A percentile compares a stretch with the other conserved stretches of the same genome.
phyloP scores from a whole-genome alignment of 2,888 invertebrate species.

The Ypsolopha scabrella region DNA sequence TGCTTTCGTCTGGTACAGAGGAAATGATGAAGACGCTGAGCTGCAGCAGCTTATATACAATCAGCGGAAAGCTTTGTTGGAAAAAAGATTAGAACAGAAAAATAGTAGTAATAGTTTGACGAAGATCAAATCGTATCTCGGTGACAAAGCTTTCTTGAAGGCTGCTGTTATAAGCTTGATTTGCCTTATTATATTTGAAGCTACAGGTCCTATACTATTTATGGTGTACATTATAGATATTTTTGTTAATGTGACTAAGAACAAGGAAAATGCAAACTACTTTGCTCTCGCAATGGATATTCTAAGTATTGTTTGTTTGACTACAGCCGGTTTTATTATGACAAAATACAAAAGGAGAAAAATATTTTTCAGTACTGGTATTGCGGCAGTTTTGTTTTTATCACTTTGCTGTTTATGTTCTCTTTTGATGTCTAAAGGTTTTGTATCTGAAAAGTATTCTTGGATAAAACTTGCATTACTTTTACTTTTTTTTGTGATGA shows the following conservation, averaged over 20 bases:
- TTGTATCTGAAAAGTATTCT: background rate
- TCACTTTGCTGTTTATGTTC: background rate
- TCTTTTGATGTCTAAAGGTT: background rate
- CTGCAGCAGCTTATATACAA: background rate
- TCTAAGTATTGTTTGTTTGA: background rate
- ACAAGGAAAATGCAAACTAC: too few species aligned
- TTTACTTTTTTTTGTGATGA: background rate
- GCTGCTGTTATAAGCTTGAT: background rate
- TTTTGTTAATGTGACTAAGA: too few species aligned
- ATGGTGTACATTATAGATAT: background rate
- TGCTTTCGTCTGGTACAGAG: background rate
- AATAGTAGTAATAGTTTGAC: background rate
- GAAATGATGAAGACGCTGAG: background rate
- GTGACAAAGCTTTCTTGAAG: background rate
- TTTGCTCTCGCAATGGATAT: too few species aligned
- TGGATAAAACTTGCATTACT: background rate
- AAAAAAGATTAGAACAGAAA: background rate
- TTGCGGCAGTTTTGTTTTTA: background rate
- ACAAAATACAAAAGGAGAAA: background rate
- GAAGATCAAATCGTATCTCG: background rate
- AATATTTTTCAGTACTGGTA: background rate
- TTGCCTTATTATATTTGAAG: background rate
- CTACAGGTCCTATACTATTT: background rate
- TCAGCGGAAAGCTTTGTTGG: background rate
- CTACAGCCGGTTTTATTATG: background rate